Conservation (phyloP, 2,888 invertebrate genomes). For the Coenonympha glycerion region DNA sequence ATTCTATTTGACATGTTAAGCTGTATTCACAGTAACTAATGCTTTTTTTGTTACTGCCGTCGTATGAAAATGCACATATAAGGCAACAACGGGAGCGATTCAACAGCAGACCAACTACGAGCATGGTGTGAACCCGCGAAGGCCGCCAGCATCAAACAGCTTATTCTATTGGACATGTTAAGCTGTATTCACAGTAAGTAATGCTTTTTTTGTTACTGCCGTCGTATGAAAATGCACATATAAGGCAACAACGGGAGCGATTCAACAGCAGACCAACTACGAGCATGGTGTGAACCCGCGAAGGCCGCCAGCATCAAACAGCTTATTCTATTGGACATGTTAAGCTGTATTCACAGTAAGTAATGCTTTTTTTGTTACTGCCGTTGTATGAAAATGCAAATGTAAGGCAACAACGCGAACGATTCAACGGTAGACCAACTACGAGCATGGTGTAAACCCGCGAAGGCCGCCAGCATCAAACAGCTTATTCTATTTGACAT, state of each 20-base stretch:
- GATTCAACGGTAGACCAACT: background rate
- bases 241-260: background rate
- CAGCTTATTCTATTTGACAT: background rate
- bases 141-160: conserved; percentile 30
- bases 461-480: conserved; percentile 35
- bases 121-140: conserved; percentile 27
- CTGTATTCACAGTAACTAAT: background rate
- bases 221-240: too few relatives aligned
- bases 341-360: conserved; percentile 1
- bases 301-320: conserved; percentile 33
- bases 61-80: too few relatives aligned
- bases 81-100: background rate
- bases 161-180: background rate
- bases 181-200: conserved; percentile 1
- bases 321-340: background rate
- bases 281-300: conserved; percentile 17
- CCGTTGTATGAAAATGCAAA: too few relatives aligned
- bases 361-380: too few relatives aligned
- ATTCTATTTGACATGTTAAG: background rate
- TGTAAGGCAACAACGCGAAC: background rate
- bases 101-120: background rate
- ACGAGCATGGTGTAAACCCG: conserved; percentile 1
- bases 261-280: background rate
- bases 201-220: too few relatives aligned
- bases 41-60: too few relatives aligned